phyloP scores from a whole-genome alignment of 2,888 invertebrate species.

The Agrotis clavis region DNA sequence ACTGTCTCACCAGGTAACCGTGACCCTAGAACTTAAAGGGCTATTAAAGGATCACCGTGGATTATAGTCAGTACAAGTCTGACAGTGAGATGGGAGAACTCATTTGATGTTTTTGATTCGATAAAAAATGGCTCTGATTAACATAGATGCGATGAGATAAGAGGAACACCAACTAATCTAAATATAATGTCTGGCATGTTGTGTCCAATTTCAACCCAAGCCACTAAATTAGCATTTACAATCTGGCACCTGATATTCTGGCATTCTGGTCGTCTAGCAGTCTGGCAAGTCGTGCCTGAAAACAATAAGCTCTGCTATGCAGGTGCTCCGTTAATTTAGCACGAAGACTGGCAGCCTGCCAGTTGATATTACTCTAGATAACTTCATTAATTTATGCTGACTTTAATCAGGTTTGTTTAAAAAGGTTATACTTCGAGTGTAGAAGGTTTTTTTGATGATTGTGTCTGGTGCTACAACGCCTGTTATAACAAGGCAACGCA shows the following conservation, averaged over 20 bases:
- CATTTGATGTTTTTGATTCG: too few relatives aligned
- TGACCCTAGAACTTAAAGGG: too few relatives aligned
- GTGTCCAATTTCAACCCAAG: constrained; percentile 12
- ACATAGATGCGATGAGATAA: background rate
- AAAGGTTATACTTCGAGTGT: background rate
- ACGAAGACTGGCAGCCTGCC: constrained; percentile 54
- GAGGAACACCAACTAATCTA: background rate
- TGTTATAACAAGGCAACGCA: too few relatives aligned
- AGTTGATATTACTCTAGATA: constrained; percentile 48
- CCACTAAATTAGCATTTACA: constrained; percentile 57
- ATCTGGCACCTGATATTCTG: constrained; percentile 34
- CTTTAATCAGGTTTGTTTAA: constrained; percentile 41
- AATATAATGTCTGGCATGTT: constrained; percentile 3
- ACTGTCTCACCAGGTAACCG: too few relatives aligned
- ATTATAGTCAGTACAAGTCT: too few relatives aligned
- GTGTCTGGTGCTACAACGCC: too few relatives aligned
- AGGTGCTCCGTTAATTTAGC: constrained; percentile 63
- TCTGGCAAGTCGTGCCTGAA: constrained; percentile 48
- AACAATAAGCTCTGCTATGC: constrained; percentile 61
- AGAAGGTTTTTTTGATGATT: too few relatives aligned
- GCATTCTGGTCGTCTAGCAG: constrained; percentile 9
- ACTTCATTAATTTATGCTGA: constrained; percentile 49
- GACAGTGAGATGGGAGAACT: too few relatives aligned
- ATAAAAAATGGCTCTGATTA: background rate
- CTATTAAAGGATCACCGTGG: too few relatives aligned